Evolutionary conservation across 1,140 invertebrate species (phyloP), one percentile per base, ranked within the genome.

Genomic region (Stegodyphus mimosarum): DNA sequence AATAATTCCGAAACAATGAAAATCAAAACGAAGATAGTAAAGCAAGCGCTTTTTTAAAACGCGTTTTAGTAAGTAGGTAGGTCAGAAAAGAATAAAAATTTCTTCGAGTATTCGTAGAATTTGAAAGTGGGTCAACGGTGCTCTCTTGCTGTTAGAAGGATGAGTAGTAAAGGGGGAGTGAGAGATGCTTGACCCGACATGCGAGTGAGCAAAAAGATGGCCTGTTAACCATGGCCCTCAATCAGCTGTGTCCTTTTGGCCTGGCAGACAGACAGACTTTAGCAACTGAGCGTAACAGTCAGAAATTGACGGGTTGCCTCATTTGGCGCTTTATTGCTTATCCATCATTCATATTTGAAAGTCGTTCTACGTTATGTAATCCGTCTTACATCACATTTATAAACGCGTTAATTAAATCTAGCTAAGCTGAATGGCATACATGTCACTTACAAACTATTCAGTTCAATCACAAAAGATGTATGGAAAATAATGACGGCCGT

Each of bases 211-310:
- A 67, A 18, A 81, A 73, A 70, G 64, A 75, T 83, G 81, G 66
- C 81, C 81, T 51, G 33, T 18, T 84, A 84, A 76, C 81, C 81
- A 84, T 84, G 81, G 76, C 81, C 81, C 73, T 84, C 81, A 84
- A 84, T 84, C 72, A 76, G 33, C 55, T 81, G 70, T 84, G 81
- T 84, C 81, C 81, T 84, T 84, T 84, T 84, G 81, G 72, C 81
- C 81, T 55, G 64, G n/a, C 64, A 17, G 11, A n/a, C 11, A 67
- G 55, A 15, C 55, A 63, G 53, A 33, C 53, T 67, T 72, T 7
- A 49, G 49, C 49, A 83, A n/a, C 71, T 83, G 2, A 74, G 55
- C 53, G 17, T 63, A 83, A 55, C 77, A 33, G 33, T 33, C 33
- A 33, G 15, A 71, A 70, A 53, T 79, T 79, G 11, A 67, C 51